Evolutionary conservation across 2,797 vertebrate species (phyloP).

Genomic region (Anisognathus igniventris): DNA sequence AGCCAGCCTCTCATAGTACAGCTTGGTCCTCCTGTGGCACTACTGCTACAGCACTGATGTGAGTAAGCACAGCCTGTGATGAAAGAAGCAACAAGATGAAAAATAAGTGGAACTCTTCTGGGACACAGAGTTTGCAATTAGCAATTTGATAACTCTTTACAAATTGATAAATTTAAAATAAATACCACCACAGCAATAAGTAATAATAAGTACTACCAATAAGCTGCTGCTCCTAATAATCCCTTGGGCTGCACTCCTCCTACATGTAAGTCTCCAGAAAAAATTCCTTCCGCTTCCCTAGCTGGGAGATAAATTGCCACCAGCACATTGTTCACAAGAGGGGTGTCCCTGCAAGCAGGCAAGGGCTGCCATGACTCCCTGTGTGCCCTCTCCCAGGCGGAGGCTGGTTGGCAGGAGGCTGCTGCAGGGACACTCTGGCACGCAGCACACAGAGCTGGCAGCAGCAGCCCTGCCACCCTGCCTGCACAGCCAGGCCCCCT

Average conservation of each 20-base stretch:
- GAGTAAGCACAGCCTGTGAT: not conserved
- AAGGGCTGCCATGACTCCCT: not conserved
- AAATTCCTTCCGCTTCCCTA: not conserved
- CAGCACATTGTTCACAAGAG: no score
- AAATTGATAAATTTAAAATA: not conserved
- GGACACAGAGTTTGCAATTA: not conserved
- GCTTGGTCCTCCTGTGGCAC: not conserved
- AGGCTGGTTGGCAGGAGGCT: not conserved
- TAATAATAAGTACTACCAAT: not conserved
- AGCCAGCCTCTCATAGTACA: not conserved
- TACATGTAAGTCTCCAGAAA: not conserved
- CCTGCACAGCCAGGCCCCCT: not conserved
- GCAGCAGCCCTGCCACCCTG: not conserved
- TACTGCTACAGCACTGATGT: not conserved
- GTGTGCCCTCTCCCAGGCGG: fast-evolving
- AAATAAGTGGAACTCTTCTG: not conserved
- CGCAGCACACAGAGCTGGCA: not conserved
- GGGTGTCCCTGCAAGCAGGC: not conserved
- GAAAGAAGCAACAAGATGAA: not conserved
- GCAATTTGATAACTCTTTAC: not conserved
- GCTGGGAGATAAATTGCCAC: not conserved
- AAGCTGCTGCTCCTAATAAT: not conserved
- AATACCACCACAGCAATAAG: not conserved
- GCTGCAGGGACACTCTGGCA: not conserved
- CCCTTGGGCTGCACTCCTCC: not conserved